Percentiles rank a stretch among this genome's conserved stretches.
Conservation (phyloP, 2,888 invertebrate species). For the Rhynchonema sp. region DNA sequence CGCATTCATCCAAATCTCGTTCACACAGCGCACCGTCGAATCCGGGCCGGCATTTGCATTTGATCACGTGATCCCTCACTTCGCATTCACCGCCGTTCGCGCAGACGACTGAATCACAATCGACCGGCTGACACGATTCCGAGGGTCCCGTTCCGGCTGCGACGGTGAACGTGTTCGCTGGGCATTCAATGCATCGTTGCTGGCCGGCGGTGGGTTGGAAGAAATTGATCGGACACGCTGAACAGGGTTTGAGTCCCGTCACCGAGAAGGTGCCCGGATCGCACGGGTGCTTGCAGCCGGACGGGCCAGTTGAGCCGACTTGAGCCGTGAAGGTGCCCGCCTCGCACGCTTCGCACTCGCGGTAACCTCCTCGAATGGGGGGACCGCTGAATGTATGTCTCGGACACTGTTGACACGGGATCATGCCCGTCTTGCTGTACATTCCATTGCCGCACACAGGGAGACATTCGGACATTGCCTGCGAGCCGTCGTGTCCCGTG, state of each 20-base stretch:
- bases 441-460: constrained; percentile 74
- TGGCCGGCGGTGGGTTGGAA: constrained; percentile 69
- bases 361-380: constrained; percentile 18
- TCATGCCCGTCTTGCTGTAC: constrained; percentile 77
- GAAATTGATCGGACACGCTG: constrained; percentile 71
- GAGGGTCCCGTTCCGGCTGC: constrained; percentile 55
- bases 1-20: constrained; percentile 50
- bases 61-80: constrained; percentile 8
- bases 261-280: constrained; percentile 68
- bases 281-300: constrained; percentile 50
- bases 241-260: constrained; percentile 57
- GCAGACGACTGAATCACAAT: constrained; percentile 39
- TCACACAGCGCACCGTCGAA: constrained; percentile 14
- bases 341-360: constrained; percentile 56
- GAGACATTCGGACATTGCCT: constrained; percentile 21
- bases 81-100: constrained; percentile 17
- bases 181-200: constrained; percentile 68
- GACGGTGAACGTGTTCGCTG: constrained; percentile 68
- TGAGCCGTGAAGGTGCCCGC: constrained; percentile 31
- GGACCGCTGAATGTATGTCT: constrained; percentile 53
- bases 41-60: constrained; percentile 17
- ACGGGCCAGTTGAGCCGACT: constrained; percentile 27
- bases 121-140: constrained; percentile 60
- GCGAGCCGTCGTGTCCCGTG: constrained; percentile 56
- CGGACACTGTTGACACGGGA: constrained; percentile 82